These are phyloP conservation scores for Aphidius colemani DNA, from an alignment of 2,888 invertebrate species.

Conservation along the genomic window DNA sequence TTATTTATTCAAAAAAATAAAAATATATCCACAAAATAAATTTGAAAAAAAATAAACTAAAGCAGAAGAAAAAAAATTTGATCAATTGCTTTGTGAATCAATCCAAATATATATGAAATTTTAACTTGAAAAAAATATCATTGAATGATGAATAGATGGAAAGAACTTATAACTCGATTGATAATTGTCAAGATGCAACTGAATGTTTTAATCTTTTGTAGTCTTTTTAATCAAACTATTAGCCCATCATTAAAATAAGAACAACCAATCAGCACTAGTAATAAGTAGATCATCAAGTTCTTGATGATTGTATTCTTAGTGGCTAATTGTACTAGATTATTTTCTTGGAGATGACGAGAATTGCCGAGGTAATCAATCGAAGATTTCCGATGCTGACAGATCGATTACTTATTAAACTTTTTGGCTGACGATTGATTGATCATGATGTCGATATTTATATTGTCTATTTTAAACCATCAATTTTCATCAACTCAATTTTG, in stretches of 20 bases:
- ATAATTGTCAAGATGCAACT: conserved; percentile 27
- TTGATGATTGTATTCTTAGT: conserved; percentile 47
- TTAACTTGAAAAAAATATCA: background rate
- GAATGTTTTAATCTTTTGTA: conserved; percentile 33
- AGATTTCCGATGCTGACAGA: conserved; percentile 24
- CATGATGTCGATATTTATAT: background rate
- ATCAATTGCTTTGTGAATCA: no score
- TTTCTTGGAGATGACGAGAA: conserved; percentile 29
- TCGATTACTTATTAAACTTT: conserved; percentile 16
- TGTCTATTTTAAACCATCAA: background rate
- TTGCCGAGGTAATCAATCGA: conserved; percentile 25
- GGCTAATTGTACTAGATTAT: conserved; percentile 32
- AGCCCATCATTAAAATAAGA: conserved; percentile 37
- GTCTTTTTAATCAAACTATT: conserved; percentile 28
- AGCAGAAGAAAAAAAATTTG: no score
- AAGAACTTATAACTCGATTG: conserved; percentile 14
- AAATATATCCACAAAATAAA: background rate
- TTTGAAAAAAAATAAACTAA: background rate
- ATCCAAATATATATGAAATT: no score
- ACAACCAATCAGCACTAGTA: conserved; percentile 50
- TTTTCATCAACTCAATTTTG: background rate
- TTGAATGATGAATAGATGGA: conserved; percentile 1
- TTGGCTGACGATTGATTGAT: conserved; percentile 19
- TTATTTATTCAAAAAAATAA: conserved; percentile 17
- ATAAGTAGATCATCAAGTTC: conserved; percentile 49